phyloP scores from a whole-genome alignment of 2,888 invertebrate species.

The Gandaritis pyraliata region DNA sequence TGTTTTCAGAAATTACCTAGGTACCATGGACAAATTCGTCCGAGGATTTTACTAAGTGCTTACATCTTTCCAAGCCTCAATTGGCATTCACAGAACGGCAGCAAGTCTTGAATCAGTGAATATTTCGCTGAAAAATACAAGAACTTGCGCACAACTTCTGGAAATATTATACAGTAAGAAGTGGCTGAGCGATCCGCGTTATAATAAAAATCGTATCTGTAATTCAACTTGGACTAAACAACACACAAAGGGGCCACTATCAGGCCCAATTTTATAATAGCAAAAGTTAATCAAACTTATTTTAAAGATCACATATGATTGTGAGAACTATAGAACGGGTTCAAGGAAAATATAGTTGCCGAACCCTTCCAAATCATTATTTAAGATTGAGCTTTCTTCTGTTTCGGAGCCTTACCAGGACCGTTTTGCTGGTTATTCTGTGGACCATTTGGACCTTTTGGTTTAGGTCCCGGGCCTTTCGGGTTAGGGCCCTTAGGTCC shows the following conservation, averaged over 20 bases:
- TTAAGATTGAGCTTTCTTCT: conserved; percentile 25
- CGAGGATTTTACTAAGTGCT: neutral
- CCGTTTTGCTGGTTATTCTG: conserved; percentile 11
- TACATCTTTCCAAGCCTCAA: neutral
- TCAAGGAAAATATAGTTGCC: neutral
- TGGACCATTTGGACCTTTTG: conserved; percentile 29
- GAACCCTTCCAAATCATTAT: conserved; percentile 1
- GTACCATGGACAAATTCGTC: no score
- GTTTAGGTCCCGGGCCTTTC: conserved; percentile 50
- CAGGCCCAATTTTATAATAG: neutral
- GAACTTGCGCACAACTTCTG: conserved; percentile 11
- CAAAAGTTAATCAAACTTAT: neutral
- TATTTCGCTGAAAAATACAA: conserved; percentile 4
- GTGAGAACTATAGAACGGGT: neutral
- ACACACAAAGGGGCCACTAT: conserved; percentile 16
- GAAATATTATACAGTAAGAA: conserved; percentile 26
- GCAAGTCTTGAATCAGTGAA: conserved; percentile 5
- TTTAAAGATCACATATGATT: neutral
- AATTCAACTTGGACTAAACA: conserved; percentile 27
- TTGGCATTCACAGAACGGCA: conserved; percentile 11
- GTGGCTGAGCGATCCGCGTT: conserved; percentile 28
- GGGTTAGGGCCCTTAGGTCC: conserved; percentile 46
- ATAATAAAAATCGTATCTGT: conserved; percentile 38
- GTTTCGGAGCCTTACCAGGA: conserved; percentile 29
- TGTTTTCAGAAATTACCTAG: conserved; percentile 4